Base-by-base conservation (phyloP, 2,888 invertebrate species). In the Stenotaenia linearis region DNA sequence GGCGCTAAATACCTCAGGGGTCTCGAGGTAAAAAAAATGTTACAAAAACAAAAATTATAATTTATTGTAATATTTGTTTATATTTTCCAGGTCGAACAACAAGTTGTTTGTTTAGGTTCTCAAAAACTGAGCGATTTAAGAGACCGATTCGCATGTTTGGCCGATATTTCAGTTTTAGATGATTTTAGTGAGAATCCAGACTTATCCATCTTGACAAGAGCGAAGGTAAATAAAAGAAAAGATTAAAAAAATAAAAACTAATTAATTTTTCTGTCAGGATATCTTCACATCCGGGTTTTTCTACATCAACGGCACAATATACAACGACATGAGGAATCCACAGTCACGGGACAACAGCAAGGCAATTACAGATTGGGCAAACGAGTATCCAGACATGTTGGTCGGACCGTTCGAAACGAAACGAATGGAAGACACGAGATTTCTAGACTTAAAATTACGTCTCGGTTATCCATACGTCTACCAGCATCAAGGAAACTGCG, bases 401-500 rank as follows among this genome's bases (percentile, higher is more conserved):
- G 83, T 89, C 56, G 89, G 88, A 5, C 84, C 88, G 0, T 90
- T 91, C 82, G 84, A 87, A 75, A 87, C 88, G 18, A 87, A 85
- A 0, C 81, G 82, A 12, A 92, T 93, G 91, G 89, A 91, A 83
- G 83, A 87, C 81, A 88, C 88, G 0, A 85, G 84, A 35, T 86
- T 92, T 56, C 83, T 85, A 18, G 89, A 90, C 82, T 85, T 92
- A 21, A 86, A 84, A 7, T 85, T 90, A 6, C 87, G 89, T 61
- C 84, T 91, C 6, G 93, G 93, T 0, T 90, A 90, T 84, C 92
- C 93, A 0, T 92, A 91, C 89, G 89, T 98, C 0, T 98, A 94
- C 88, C 89, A 93, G 81, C 98, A 98, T 87, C 94, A 95, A 86
- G 97, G 95, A 9, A 90, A 91, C 84, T 98, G 97, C 87, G 97